Evolutionary conservation across 1,140 invertebrate species (phyloP).

Genomic region (Micrasema longulum): DNA sequence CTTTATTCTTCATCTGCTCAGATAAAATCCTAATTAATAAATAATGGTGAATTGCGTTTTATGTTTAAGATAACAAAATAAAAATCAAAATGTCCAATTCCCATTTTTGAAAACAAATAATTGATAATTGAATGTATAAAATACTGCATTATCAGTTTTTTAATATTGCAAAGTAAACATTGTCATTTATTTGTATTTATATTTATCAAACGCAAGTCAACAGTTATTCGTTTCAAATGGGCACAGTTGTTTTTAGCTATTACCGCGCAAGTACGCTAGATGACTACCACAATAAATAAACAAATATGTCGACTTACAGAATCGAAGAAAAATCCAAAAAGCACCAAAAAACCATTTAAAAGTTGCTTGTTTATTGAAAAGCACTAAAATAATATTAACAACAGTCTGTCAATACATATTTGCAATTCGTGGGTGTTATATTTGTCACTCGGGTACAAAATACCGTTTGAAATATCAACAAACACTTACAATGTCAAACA

Average conservation of each 20-base stretch:
- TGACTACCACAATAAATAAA: slow-evolving; percentile 2
- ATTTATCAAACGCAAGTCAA: no score
- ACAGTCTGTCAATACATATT: slow-evolving; percentile 13
- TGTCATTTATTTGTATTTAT: no score
- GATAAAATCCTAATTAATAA: no score
- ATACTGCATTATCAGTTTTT: no score
- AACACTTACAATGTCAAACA: slow-evolving; percentile 8
- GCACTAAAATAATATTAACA: slow-evolving; percentile 16
- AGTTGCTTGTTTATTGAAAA: background rate
- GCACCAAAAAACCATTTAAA: slow-evolving; percentile 4
- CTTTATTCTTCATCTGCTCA: no score
- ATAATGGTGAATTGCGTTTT: no score
- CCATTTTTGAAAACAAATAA: no score
- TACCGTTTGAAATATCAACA: background rate
- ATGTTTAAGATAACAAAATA: no score
- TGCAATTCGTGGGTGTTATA: slow-evolving; percentile 15
- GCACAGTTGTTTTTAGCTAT: slow-evolving; percentile 3
- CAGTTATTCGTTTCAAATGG: slow-evolving; percentile 21
- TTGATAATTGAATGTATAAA: no score
- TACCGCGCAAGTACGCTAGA: slow-evolving; percentile 5
- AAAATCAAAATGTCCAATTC: no score
- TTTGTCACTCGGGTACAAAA: slow-evolving; percentile 3
- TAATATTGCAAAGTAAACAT: no score
- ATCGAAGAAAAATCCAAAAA: slow-evolving; percentile 10
- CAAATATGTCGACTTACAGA: slow-evolving; percentile 1